Percentiles rank a stretch among this genome's conserved stretches.
Evolutionary conservation across 2,888 invertebrate genomes (phyloP).

Genomic region (Asteroscopus sphinx): DNA sequence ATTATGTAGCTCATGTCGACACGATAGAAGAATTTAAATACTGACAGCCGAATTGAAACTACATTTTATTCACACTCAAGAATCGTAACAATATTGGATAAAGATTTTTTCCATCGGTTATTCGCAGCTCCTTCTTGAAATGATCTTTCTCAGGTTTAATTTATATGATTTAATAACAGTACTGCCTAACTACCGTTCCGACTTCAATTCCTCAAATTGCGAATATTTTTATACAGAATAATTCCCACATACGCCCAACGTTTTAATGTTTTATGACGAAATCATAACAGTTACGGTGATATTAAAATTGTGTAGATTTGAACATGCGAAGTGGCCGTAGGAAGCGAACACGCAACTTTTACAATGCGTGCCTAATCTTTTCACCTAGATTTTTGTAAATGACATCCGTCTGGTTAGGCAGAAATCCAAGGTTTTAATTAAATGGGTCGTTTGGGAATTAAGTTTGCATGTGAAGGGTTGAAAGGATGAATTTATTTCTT

Average conservation of each 20-base stretch:
- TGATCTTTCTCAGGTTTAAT: background rate
- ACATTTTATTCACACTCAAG: too few species aligned
- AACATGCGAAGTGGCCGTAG: slow-evolving; percentile 62
- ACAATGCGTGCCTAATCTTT: slow-evolving; percentile 53
- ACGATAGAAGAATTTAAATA: too few species aligned
- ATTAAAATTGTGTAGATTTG: slow-evolving; percentile 62
- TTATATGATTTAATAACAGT: slow-evolving; percentile 3
- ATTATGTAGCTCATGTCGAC: too few species aligned
- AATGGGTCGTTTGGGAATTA: slow-evolving; percentile 15
- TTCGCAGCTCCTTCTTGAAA: too few species aligned
- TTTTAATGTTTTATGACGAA: slow-evolving; percentile 54
- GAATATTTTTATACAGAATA: slow-evolving; percentile 22
- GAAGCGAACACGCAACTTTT: slow-evolving; percentile 57
- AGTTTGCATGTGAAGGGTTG: slow-evolving; percentile 14
- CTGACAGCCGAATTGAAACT: too few species aligned
- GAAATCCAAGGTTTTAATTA: slow-evolving; percentile 14
- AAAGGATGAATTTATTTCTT: background rate
- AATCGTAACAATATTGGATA: too few species aligned
- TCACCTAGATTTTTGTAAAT: slow-evolving; percentile 56
- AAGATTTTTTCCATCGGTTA: too few species aligned
- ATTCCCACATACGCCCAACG: slow-evolving; percentile 36
- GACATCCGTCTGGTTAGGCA: slow-evolving; percentile 19
- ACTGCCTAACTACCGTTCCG: slow-evolving; percentile 8
- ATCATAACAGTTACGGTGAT: slow-evolving; percentile 64
- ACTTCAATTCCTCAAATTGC: slow-evolving; percentile 10